Conservation (phyloP, 92 coral and sea anemone species). For the Parazoanthus darwini region DNA sequence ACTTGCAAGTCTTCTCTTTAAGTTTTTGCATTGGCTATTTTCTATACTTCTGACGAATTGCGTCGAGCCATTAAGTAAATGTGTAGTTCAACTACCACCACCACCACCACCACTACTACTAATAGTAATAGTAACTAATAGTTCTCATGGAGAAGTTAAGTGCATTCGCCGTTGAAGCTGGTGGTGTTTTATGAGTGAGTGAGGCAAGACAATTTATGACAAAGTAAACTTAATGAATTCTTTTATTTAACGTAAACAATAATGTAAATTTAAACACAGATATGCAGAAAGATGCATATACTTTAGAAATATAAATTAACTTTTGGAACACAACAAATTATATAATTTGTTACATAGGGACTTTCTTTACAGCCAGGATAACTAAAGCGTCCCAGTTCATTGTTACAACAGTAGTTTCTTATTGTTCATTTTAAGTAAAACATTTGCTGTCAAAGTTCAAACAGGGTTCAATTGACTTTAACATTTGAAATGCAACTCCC, state of each 20-base stretch:
- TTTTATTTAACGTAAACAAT: not conserved
- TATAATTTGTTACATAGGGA: not conserved
- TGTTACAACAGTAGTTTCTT: slow-evolving; percentile 23
- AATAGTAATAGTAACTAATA: too few species aligned
- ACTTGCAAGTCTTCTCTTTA: too few species aligned
- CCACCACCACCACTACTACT: too few species aligned
- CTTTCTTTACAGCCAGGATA: not conserved
- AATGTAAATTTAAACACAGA: not conserved
- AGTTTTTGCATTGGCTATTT: too few species aligned
- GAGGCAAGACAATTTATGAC: not conserved
- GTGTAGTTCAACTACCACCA: too few species aligned
- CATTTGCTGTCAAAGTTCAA: slow-evolving; percentile 13
- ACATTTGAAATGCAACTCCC: slow-evolving; percentile 21
- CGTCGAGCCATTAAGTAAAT: too few species aligned
- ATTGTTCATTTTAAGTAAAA: slow-evolving; percentile 15
- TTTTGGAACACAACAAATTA: not conserved
- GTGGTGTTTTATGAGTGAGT: not conserved
- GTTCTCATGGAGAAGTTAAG: too few species aligned
- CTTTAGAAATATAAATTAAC: not conserved
- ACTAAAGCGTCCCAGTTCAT: not conserved
- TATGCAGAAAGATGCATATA: not conserved
- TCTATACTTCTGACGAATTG: too few species aligned
- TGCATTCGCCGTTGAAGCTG: not conserved
- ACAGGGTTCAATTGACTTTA: slow-evolving; percentile 15
- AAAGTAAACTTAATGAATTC: not conserved